Percentiles rank a stretch among this genome's conserved stretches.
Conservation (phyloP, 2,888 invertebrate species). For the Zhuqinia jingwanae region DNA sequence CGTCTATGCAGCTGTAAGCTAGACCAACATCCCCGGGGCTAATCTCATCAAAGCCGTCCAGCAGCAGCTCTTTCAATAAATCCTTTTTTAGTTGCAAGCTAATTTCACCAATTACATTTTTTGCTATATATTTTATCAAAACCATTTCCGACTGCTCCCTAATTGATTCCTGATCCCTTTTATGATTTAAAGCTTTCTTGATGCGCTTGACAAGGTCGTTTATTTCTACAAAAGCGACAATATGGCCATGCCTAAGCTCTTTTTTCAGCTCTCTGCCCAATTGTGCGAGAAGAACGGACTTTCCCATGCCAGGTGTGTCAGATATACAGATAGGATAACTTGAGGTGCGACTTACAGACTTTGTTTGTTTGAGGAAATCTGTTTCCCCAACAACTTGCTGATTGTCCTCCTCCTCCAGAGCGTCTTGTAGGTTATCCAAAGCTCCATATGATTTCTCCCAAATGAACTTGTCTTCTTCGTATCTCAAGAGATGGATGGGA, state of each 20-base stretch:
- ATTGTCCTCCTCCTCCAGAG: not conserved
- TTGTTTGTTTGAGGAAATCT: not conserved
- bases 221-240: not conserved
- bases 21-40: not conserved
- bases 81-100: not conserved
- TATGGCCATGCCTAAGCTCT: not conserved
- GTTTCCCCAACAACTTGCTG: not conserved
- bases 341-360: no score
- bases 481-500: not conserved
- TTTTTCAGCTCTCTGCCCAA: not conserved
- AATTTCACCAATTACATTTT: not conserved
- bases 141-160: not conserved
- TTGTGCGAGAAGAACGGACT: not conserved
- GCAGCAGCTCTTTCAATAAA: not conserved
- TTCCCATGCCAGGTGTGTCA: conserved; percentile 14
- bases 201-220: not conserved
- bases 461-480: not conserved
- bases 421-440: not conserved
- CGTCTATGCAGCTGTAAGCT: not conserved
- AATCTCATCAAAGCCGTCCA: conserved; percentile 8
- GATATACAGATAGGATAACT: conserved; percentile 9
- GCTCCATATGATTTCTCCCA: not conserved
- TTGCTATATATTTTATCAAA: not conserved
- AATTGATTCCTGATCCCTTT: no score
- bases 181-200: no score